These are phyloP conservation scores for Diplolepis rosae DNA, from an alignment of 2,888 invertebrate species.

Conservation along the genomic window DNA sequence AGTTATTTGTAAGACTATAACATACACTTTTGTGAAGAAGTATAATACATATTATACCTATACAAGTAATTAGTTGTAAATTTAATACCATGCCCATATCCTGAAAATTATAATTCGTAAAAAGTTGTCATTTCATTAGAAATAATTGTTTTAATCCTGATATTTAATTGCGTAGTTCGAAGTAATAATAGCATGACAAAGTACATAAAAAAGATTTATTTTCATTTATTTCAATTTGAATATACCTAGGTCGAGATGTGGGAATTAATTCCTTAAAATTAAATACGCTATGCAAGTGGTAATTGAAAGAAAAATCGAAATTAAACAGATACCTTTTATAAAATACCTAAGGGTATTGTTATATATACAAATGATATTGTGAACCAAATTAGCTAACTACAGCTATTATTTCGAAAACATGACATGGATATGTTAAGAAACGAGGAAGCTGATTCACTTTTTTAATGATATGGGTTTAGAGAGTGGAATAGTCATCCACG, in stretches of 20 bases:
- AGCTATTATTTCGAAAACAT: neutral
- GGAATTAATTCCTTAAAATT: too few relatives aligned
- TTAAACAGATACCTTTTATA: too few relatives aligned
- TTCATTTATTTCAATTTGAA: too few relatives aligned
- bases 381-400: too few relatives aligned
- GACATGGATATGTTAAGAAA: neutral
- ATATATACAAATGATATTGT: too few relatives aligned
- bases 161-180: too few relatives aligned
- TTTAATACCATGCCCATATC: neutral
- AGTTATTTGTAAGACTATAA: constrained; percentile 62
- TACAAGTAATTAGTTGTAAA: neutral
- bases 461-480: neutral
- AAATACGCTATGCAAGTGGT: too few relatives aligned
- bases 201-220: too few relatives aligned
- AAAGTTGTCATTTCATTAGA: neutral
- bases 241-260: too few relatives aligned
- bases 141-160: neutral
- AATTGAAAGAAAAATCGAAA: too few relatives aligned
- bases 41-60: constrained; percentile 59
- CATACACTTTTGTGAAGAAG: constrained; percentile 58
- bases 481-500: constrained; percentile 17
- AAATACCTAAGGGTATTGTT: too few relatives aligned
- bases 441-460: neutral
- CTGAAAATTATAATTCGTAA: neutral
- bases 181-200: too few relatives aligned